Conservation (phyloP, 2,888 invertebrate species). For the Cheilosia pagana region DNA sequence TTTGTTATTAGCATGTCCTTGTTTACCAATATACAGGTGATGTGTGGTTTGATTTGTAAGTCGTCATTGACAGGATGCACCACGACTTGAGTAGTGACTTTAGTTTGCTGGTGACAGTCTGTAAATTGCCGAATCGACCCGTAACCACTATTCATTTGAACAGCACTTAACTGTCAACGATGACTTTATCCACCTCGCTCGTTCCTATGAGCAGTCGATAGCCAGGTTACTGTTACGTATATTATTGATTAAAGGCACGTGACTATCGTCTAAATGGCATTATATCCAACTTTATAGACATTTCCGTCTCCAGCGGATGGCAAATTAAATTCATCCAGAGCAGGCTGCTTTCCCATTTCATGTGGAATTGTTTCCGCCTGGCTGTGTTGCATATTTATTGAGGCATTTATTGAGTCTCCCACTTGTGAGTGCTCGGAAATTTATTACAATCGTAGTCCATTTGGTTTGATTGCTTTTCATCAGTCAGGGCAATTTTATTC, state of each 20-base stretch:
- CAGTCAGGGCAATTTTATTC: conserved; percentile 39
- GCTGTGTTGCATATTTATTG: conserved; percentile 43
- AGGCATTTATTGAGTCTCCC: conserved; percentile 56
- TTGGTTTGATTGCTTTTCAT: conserved; percentile 72
- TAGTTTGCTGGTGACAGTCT: no score
- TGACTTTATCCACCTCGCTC: no score
- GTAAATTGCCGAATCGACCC: no score
- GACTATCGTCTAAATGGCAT: conserved; percentile 54
- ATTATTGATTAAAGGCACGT: conserved; percentile 58
- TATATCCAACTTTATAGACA: conserved; percentile 32
- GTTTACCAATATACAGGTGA: no score
- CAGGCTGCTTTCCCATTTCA: conserved; percentile 16
- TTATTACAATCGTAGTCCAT: conserved; percentile 70
- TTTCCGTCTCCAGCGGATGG: conserved; percentile 10
- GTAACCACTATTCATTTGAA: no score
- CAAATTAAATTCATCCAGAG: conserved; percentile 15
- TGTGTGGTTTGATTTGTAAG: no score
- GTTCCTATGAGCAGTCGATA: no score
- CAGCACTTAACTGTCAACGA: no score
- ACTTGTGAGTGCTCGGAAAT: conserved; percentile 61
- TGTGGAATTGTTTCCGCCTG: conserved; percentile 18
- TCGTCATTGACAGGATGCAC: no score
- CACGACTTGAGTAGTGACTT: no score
- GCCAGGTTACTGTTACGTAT: no score
- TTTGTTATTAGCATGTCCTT: no score